Evolutionary conservation across 2,113 vertebrate genomes (phyloP).

Genomic region (Nettapus auritus): DNA sequence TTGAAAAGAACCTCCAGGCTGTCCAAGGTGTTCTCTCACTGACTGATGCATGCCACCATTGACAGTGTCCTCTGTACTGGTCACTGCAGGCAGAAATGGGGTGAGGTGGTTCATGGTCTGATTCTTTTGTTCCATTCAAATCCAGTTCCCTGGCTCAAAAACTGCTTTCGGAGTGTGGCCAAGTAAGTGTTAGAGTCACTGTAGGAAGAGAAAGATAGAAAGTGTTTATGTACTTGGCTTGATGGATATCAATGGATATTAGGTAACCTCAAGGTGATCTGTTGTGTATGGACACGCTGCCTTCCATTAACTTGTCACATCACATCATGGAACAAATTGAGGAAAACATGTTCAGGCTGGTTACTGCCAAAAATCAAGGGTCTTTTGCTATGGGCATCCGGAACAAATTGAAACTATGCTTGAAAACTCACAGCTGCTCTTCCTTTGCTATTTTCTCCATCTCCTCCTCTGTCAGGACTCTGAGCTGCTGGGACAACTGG

Average conservation of each 20-base stretch:
- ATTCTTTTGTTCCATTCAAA: background rate
- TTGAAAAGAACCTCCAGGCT: background rate
- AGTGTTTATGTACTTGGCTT: background rate
- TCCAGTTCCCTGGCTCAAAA: background rate
- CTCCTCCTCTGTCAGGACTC: constrained; percentile 12
- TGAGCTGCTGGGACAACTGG: constrained; percentile 44
- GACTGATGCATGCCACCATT: background rate
- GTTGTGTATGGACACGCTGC: background rate
- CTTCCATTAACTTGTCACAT: background rate
- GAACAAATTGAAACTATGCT: constrained; percentile 56
- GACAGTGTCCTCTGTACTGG: background rate
- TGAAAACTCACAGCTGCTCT: constrained; percentile 62
- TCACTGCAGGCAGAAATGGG: background rate
- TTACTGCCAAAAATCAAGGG: constrained; percentile 28
- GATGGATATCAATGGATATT: background rate
- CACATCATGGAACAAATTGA: background rate
- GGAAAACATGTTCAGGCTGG: constrained; percentile 25
- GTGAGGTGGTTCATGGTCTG: background rate
- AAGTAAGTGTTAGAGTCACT: background rate
- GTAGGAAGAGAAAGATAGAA: background rate
- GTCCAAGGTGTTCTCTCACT: background rate
- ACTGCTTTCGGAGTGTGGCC: background rate
- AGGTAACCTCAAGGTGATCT: background rate
- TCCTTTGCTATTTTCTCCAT: constrained; percentile 18
- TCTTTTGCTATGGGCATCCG: constrained; percentile 11